These are phyloP conservation scores for Caenorhabditis zanzibari DNA, from an alignment of 2,888 invertebrate genomes.

Conservation along the genomic window DNA sequence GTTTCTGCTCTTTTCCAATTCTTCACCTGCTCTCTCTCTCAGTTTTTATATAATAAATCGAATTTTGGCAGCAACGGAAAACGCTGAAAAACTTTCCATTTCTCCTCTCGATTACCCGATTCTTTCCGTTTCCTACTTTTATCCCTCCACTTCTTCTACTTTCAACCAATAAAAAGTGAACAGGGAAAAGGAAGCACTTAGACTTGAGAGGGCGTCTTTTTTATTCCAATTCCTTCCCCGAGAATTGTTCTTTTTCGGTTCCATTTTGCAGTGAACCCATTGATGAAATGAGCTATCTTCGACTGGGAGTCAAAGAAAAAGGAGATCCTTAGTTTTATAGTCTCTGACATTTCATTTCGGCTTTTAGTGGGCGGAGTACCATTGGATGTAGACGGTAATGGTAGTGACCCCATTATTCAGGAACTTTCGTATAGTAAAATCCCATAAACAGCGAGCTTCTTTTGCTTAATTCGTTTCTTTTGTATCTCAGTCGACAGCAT, in stretches of 20 bases:
- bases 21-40: slow-evolving; percentile 35
- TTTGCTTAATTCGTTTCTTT: background rate
- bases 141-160: slow-evolving; percentile 25
- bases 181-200: slow-evolving; percentile 64
- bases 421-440: too few species aligned
- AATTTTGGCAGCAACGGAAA: slow-evolving; percentile 32
- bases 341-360: background rate
- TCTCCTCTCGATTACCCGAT: slow-evolving; percentile 10
- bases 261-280: slow-evolving; percentile 40
- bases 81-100: slow-evolving; percentile 8
- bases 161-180: slow-evolving; percentile 57
- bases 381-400: too few species aligned
- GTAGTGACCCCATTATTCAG: too few species aligned
- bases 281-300: slow-evolving; percentile 38
- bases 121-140: slow-evolving; percentile 44
- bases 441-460: background rate
- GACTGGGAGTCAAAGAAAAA: slow-evolving; percentile 10
- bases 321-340: background rate
- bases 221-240: slow-evolving; percentile 27
- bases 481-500: background rate
- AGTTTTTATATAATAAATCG: slow-evolving; percentile 43
- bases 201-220: slow-evolving; percentile 20
- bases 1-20: slow-evolving; percentile 8
- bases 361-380: background rate
- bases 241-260: slow-evolving; percentile 47